A percentile compares a stretch with the other conserved stretches of the same genome.
phyloP scores from a whole-genome alignment of 1,140 invertebrate species.

The Hirudo medicinalis region DNA sequence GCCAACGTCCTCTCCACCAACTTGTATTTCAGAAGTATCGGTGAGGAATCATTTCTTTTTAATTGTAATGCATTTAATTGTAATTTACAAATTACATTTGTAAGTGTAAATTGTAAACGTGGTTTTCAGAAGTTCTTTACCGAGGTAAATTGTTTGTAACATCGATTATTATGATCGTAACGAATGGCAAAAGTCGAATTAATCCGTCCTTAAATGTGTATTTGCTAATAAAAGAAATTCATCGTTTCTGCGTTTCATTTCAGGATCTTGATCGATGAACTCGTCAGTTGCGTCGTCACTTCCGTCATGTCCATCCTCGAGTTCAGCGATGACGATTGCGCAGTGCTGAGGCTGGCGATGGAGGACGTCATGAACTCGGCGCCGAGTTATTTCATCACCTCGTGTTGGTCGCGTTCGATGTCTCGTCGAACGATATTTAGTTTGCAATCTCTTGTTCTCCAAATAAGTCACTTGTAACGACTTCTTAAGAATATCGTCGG shows the following conservation, averaged over 20 bases:
- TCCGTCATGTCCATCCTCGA: constrained; percentile 46
- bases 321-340: constrained; percentile 52
- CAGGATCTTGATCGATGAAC: constrained; percentile 66
- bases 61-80: too few species aligned
- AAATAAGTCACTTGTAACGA: too few species aligned
- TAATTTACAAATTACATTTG: too few species aligned
- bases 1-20: constrained; percentile 55
- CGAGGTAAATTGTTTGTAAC: too few species aligned
- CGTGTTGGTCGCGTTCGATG: neutral
- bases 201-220: too few species aligned
- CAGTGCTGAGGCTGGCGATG: constrained; percentile 48
- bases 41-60: constrained; percentile 24
- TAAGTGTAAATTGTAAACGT: too few species aligned
- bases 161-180: too few species aligned
- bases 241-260: constrained; percentile 24
- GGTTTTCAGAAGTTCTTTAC: too few species aligned
- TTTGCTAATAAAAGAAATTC: too few species aligned
- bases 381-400: constrained; percentile 7
- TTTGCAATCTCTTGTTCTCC: neutral
- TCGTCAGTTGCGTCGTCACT: constrained; percentile 62
- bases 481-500: too few species aligned
- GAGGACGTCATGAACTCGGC: constrained; percentile 39
- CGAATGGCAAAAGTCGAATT: too few species aligned
- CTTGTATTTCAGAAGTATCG: constrained; percentile 53
- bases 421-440: neutral